phyloP scores from a whole-genome alignment of 2,888 invertebrate species.

The Dyspetes luteomarginatus region DNA sequence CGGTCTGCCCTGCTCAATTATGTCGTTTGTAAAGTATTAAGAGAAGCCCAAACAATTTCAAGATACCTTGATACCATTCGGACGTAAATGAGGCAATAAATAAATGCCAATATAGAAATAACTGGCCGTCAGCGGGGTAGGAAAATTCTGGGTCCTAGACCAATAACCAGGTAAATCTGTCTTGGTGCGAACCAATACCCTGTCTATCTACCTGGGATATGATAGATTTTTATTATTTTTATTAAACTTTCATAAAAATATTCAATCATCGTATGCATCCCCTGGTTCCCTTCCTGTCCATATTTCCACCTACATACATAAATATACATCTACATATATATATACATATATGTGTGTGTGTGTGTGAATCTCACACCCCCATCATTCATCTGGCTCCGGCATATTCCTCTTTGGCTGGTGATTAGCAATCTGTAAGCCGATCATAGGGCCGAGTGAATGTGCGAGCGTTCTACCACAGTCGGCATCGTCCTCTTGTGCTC shows the following conservation, averaged over 20 bases:
- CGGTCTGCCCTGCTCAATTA: too few species aligned
- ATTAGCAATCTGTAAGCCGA: slow-evolving; percentile 82
- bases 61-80: too few species aligned
- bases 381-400: slow-evolving; percentile 7
- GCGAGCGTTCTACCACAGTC: slow-evolving; percentile 72
- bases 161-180: too few species aligned
- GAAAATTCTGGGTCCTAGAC: too few species aligned
- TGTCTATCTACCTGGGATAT: neutral
- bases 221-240: neutral
- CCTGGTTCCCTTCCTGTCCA: neutral
- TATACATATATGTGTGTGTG: neutral
- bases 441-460: slow-evolving; percentile 79
- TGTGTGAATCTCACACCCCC: slow-evolving; percentile 11
- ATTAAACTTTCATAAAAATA: neutral
- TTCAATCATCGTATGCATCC: neutral
- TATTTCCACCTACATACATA: neutral
- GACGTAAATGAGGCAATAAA: too few species aligned
- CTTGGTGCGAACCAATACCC: neutral
- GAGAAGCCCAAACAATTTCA: too few species aligned
- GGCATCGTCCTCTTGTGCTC: slow-evolving; percentile 71
- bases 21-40: too few species aligned
- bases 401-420: slow-evolving; percentile 76
- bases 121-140: too few species aligned
- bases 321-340: neutral
- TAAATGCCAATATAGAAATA: too few species aligned